Evolutionary conservation across 2,888 invertebrate genomes (phyloP).

Genomic region (Euzophera pinguis): DNA sequence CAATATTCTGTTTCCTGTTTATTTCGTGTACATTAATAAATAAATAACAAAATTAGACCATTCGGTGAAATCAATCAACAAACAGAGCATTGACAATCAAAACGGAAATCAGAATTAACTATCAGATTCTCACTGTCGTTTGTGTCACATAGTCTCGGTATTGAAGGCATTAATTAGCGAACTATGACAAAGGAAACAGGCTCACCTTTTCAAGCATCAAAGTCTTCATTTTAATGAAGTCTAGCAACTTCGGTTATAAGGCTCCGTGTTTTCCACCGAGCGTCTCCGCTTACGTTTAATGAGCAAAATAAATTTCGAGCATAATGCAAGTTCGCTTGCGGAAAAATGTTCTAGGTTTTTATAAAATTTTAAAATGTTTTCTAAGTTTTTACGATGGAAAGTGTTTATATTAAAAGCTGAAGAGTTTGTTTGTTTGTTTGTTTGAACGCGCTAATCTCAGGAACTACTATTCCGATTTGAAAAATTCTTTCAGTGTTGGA

Average conservation of each 20-base stretch:
- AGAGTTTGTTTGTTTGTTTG: too few species aligned
- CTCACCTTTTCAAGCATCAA: slow-evolving; percentile 29
- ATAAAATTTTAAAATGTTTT: too few species aligned
- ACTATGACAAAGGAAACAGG: slow-evolving; percentile 2
- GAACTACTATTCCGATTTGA: too few species aligned
- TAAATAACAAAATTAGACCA: too few species aligned
- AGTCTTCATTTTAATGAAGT: slow-evolving; percentile 52
- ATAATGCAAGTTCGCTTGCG: not conserved
- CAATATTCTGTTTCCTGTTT: too few species aligned
- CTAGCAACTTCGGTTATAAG: slow-evolving; percentile 8
- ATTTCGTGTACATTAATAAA: too few species aligned
- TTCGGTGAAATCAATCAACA: too few species aligned
- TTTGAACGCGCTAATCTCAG: too few species aligned
- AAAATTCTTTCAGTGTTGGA: too few species aligned
- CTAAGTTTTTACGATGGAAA: too few species aligned
- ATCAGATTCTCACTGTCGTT: not conserved
- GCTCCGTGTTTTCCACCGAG: slow-evolving; percentile 4
- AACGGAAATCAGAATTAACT: not conserved
- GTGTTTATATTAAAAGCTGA: too few species aligned
- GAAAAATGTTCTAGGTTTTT: not conserved
- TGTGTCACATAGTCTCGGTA: not conserved
- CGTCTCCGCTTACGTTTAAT: slow-evolving; percentile 9
- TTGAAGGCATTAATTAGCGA: slow-evolving; percentile 16
- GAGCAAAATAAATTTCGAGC: slow-evolving; percentile 8
- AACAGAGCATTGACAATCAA: not conserved